Conservation (phyloP, 2,113 vertebrate species). For the Platysternon megacephalum region DNA sequence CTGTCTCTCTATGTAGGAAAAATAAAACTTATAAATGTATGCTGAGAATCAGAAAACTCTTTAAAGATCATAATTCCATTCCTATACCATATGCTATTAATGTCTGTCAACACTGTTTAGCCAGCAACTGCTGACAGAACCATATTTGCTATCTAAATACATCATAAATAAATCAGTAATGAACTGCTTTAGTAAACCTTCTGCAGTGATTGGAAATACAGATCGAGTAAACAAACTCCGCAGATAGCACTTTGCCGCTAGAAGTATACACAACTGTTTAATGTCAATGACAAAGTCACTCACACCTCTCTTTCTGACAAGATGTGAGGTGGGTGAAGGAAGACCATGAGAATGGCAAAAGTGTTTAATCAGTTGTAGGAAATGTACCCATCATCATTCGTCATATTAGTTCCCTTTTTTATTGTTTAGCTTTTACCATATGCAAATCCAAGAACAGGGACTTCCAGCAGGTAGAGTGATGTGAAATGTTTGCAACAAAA, state of each 20-base stretch:
- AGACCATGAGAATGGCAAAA: constrained; percentile 68
- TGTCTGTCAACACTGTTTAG: constrained; percentile 89
- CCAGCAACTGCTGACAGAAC: constrained; percentile 86
- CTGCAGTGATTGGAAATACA: constrained; percentile 84
- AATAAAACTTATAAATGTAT: constrained; percentile 63
- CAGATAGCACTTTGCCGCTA: constrained; percentile 74
- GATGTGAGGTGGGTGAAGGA: constrained; percentile 55
- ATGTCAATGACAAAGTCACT: constrained; percentile 84
- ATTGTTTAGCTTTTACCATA: not conserved
- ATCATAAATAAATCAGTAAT: constrained; percentile 90
- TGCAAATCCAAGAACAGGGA: constrained; percentile 34
- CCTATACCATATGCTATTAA: constrained; percentile 87
- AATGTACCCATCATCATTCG: constrained; percentile 72
- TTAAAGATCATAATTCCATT: constrained; percentile 83
- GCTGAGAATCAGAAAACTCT: constrained; percentile 72
- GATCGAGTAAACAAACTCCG: constrained; percentile 82
- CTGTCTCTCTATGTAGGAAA: constrained; percentile 66
- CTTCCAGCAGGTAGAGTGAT: not conserved
- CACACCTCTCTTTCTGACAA: constrained; percentile 73
- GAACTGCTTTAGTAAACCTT: constrained; percentile 86
- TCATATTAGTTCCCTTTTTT: constrained; percentile 35
- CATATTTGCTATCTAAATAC: constrained; percentile 89
- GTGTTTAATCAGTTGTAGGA: constrained; percentile 68
- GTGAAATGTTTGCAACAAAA: not conserved
- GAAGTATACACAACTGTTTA: constrained; percentile 80